phyloP scores from a whole-genome alignment of 2,888 invertebrate genomes.

The Drosophila testacea region DNA sequence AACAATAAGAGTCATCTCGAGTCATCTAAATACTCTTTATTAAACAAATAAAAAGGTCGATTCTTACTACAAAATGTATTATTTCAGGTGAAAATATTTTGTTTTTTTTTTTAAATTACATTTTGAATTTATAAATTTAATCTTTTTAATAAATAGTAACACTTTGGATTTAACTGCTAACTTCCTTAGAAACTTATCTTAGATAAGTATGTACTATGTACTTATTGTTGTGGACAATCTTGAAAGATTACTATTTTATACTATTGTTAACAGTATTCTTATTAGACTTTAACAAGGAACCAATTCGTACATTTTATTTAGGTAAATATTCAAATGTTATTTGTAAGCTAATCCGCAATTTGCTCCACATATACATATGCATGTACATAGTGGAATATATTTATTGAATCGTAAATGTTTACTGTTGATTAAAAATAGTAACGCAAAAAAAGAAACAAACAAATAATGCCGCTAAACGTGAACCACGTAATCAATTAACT shows the following conservation, averaged over 20 bases:
- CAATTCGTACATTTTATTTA: neutral
- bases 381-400: neutral
- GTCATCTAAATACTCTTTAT: too few relatives aligned
- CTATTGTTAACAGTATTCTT: too few relatives aligned
- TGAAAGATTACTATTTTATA: too few relatives aligned
- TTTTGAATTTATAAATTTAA: neutral
- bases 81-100: too few relatives aligned
- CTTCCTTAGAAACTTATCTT: constrained; percentile 9
- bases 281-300: neutral
- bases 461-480: constrained; percentile 27
- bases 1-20: neutral
- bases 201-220: constrained; percentile 3
- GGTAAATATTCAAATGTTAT: neutral
- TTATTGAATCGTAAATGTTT: neutral
- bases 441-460: constrained; percentile 26
- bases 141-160: neutral
- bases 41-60: too few relatives aligned
- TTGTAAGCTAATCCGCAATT: constrained; percentile 1
- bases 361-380: neutral
- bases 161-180: neutral
- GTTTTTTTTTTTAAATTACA: neutral
- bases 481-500: constrained; percentile 50
- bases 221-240: constrained; percentile 8
- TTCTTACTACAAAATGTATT: too few relatives aligned
- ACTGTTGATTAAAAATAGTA: constrained; percentile 30